phyloP scores from a whole-genome alignment of 1,140 invertebrate species.

The Drosophila novamexicana region DNA sequence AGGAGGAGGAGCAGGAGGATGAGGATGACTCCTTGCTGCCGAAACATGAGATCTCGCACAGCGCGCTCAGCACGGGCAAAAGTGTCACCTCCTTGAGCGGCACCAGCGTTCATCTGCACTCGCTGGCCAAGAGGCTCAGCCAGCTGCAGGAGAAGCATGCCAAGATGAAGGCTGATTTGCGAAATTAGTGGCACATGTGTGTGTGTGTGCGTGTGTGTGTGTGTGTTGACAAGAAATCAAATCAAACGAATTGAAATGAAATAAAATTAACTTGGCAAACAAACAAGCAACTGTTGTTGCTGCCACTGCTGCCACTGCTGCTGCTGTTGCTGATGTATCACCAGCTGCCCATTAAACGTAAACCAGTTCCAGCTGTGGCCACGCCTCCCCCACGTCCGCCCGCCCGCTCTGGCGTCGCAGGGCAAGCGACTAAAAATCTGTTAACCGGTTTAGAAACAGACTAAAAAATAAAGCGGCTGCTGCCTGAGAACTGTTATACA shows the following conservation, averaged over 20 bases:
- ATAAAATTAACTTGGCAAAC: slow-evolving; percentile 13
- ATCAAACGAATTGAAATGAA: slow-evolving; percentile 12
- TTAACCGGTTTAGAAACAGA: slow-evolving; percentile 58
- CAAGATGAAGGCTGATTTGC: neutral
- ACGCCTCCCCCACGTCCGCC: neutral
- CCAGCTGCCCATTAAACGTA: slow-evolving; percentile 56
- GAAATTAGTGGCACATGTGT: neutral
- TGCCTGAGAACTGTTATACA: slow-evolving; percentile 53
- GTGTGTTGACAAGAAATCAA: slow-evolving; percentile 10
- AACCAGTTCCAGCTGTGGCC: slow-evolving; percentile 47
- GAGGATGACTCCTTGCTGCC: neutral
- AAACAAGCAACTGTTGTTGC: slow-evolving; percentile 8
- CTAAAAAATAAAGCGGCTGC: slow-evolving; percentile 37
- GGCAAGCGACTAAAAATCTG: slow-evolving; percentile 49
- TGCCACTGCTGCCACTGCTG: slow-evolving; percentile 15
- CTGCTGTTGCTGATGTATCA: slow-evolving; percentile 28
- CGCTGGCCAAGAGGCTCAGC: neutral
- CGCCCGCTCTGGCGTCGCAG: neutral
- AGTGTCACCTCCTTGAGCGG: neutral
- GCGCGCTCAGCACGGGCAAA: neutral
- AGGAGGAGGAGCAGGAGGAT: neutral
- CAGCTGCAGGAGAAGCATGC: neutral
- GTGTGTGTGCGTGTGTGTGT: neutral
- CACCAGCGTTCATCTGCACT: neutral
- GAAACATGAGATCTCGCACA: neutral